Conservation (phyloP, 2,797 vertebrate genomes). For the Halcyon badia region DNA sequence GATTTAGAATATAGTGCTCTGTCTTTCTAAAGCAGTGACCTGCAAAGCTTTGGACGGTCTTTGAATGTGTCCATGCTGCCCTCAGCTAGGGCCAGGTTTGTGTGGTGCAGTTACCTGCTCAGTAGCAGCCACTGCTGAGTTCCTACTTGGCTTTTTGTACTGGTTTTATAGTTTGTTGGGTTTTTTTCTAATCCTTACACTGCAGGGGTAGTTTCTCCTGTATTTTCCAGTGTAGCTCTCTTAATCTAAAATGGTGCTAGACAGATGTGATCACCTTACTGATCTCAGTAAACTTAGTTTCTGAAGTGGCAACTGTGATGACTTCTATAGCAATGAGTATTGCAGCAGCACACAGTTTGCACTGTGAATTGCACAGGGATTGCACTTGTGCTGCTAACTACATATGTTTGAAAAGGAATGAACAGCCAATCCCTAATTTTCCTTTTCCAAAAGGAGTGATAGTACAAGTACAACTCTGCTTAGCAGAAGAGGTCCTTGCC, state of each 20-base stretch:
- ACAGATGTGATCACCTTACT: background rate
- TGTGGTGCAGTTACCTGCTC: no score
- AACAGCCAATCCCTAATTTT: background rate
- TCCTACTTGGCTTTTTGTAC: no score
- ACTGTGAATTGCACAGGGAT: background rate
- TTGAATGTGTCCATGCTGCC: no score
- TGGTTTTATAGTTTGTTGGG: no score
- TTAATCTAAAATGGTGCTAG: background rate
- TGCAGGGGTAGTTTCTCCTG: background rate
- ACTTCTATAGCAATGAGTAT: background rate
- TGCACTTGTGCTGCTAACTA: background rate
- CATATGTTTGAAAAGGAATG: background rate
- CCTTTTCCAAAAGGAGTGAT: background rate
- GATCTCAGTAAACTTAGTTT: background rate
- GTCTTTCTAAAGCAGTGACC: background rate
- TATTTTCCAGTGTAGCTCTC: background rate
- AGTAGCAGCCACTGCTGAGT: background rate
- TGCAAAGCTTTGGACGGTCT: background rate
- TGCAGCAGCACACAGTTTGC: background rate
- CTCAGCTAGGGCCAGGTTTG: no score
- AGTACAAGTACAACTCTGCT: background rate
- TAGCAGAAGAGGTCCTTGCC: background rate
- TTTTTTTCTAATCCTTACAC: background rate
- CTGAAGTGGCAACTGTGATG: background rate
- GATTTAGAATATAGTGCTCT: background rate